Percentiles rank a stretch among this genome's conserved stretches.
phyloP scores from a whole-genome alignment of 2,113 vertebrate genomes.

The Azemiops feae region DNA sequence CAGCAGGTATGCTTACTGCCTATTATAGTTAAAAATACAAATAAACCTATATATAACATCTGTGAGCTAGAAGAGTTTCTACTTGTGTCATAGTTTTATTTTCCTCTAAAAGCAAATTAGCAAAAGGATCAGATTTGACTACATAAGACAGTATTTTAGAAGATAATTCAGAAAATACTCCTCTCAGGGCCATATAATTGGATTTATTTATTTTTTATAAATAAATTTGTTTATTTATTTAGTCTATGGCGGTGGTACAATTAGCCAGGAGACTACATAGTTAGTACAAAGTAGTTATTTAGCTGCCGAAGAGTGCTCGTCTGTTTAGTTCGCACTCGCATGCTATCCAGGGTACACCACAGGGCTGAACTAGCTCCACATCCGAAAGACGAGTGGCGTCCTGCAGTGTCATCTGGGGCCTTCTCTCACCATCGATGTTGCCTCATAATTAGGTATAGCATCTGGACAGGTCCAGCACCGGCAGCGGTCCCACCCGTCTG shows the following conservation, averaged over 20 bases:
- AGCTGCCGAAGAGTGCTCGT: neutral
- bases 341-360: neutral
- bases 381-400: neutral
- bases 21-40: neutral
- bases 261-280: neutral
- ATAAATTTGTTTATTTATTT: neutral
- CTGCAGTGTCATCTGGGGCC: neutral
- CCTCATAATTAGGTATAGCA: neutral
- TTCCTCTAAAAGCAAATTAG: neutral
- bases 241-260: neutral
- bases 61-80: neutral
- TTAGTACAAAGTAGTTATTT: neutral
- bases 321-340: neutral
- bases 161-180: neutral
- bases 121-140: neutral
- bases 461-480: neutral
- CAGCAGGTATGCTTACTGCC: neutral
- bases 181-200: neutral
- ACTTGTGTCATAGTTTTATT: slow-evolving; percentile 23
- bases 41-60: slow-evolving; percentile 16
- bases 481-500: neutral
- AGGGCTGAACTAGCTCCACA: neutral
- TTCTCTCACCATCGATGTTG: neutral
- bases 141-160: neutral
- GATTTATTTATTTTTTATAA: neutral